These are phyloP conservation scores for Pygoscelis adeliae DNA, from an alignment of 2,113 vertebrate genomes.

Conservation along the genomic window DNA sequence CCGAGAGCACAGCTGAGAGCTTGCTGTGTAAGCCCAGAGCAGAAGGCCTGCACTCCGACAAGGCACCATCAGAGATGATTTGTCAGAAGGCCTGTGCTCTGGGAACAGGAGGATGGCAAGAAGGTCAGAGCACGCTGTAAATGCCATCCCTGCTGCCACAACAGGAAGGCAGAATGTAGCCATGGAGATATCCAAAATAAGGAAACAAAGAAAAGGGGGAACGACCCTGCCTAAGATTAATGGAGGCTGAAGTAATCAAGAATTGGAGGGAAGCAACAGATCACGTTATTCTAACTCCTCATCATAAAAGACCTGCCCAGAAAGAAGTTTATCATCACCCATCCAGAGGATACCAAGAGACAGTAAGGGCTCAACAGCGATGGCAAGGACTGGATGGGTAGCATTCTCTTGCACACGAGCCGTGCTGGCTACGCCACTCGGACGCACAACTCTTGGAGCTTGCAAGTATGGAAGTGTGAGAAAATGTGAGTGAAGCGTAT, in stretches of 20 bases:
- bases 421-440: background rate
- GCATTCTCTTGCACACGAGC: accelerated
- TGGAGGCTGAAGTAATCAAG: background rate
- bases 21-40: background rate
- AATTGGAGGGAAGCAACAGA: background rate
- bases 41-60: background rate
- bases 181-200: background rate
- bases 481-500: background rate
- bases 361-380: accelerated
- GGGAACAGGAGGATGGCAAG: background rate
- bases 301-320: background rate
- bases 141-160: background rate
- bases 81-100: background rate
- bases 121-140: background rate
- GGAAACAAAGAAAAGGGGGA: background rate
- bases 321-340: background rate
- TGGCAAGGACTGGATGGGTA: accelerated
- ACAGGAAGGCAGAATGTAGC: background rate
- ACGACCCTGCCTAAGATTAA: background rate
- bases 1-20: background rate
- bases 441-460: background rate
- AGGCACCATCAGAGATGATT: background rate
- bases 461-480: background rate
- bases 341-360: accelerated
- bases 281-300: background rate